Conservation (phyloP, 2,797 vertebrate species). For the Mareca strepera region DNA sequence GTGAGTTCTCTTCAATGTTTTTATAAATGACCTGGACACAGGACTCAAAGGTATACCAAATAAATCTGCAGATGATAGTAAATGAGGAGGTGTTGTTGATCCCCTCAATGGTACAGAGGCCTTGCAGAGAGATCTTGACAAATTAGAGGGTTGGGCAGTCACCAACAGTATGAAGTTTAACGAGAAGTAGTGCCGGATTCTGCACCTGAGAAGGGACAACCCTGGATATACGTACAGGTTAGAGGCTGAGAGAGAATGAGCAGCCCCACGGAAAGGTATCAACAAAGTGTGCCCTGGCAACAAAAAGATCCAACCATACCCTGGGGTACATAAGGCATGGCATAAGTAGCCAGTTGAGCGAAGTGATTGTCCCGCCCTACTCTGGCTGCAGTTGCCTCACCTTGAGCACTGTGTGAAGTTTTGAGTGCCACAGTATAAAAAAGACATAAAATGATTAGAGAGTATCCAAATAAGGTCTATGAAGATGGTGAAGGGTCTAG, state of each 20-base stretch:
- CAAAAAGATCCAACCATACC: no score
- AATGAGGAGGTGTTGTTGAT: not conserved
- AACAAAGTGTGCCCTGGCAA: no score
- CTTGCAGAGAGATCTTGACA: not conserved
- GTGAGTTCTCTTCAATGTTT: not conserved
- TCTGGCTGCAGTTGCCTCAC: no score
- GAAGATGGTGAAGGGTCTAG: not conserved
- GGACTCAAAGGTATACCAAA: not conserved
- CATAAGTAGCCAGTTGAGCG: no score
- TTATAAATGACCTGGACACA: not conserved
- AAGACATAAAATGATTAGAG: not conserved
- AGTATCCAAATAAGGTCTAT: not conserved
- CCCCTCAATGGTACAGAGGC: not conserved
- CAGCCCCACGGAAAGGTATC: no score
- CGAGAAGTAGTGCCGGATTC: not conserved
- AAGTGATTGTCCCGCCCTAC: no score
- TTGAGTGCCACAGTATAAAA: not conserved
- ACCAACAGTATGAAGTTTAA: not conserved
- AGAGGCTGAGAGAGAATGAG: no score
- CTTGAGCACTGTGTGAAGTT: no score
- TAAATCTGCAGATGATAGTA: not conserved
- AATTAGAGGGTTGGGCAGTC: not conserved
- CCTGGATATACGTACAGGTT: not conserved
- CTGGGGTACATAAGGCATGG: no score
- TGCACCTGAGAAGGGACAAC: not conserved